Evolutionary conservation across 2,888 invertebrate species (phyloP).

Genomic region (Campoletis raptor): DNA sequence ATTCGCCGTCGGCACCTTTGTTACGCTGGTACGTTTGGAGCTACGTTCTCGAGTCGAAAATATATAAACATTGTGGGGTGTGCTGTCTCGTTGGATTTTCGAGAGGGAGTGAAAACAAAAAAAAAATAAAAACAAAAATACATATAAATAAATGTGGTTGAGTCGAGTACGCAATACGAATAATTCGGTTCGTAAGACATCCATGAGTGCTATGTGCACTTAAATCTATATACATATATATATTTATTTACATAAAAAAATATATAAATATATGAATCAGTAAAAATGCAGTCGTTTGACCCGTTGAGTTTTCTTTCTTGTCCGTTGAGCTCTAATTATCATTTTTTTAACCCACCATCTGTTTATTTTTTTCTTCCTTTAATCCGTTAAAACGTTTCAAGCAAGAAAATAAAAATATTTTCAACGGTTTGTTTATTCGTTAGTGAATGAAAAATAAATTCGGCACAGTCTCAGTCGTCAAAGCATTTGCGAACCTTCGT

Average conservation of each 20-base stretch:
- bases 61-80: slow-evolving; percentile 47
- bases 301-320: slow-evolving; percentile 49
- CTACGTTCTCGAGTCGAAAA: slow-evolving; percentile 64
- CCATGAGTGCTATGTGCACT: slow-evolving; percentile 60
- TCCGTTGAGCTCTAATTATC: slow-evolving; percentile 69
- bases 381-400: slow-evolving; percentile 34
- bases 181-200: slow-evolving; percentile 72
- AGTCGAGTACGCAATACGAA: slow-evolving; percentile 64
- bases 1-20: slow-evolving; percentile 78
- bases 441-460: slow-evolving; percentile 28
- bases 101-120: slow-evolving; percentile 39
- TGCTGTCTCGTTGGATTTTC: slow-evolving; percentile 65
- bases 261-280: background rate
- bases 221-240: slow-evolving; percentile 23
- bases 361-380: slow-evolving; percentile 35
- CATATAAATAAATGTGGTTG: slow-evolving; percentile 32
- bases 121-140: slow-evolving; percentile 24
- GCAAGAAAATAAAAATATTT: slow-evolving; percentile 49
- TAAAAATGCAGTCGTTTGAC: slow-evolving; percentile 63
- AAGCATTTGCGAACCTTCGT: slow-evolving; percentile 9
- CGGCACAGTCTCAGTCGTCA: slow-evolving; percentile 4
- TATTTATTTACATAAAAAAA: background rate
- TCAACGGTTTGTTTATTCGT: slow-evolving; percentile 37
- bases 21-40: slow-evolving; percentile 71
- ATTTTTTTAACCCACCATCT: slow-evolving; percentile 33